Evolutionary conservation across 37 sponge, comb jelly and placozoan genomes (phyloP), one percentile per base, ranked within the genome.

Genomic region (Axinella damicornis): DNA sequence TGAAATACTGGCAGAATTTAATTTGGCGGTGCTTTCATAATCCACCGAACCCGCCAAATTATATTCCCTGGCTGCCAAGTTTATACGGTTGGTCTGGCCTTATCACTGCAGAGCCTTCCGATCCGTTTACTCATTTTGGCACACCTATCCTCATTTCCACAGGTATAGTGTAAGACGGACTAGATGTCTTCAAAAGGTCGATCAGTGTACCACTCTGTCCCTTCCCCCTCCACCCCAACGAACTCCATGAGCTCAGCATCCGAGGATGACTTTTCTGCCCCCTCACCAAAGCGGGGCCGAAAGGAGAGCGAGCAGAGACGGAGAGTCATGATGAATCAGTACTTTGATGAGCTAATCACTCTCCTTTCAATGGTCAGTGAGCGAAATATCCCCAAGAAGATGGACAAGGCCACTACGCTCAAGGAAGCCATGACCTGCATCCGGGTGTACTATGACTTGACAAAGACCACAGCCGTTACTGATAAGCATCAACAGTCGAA

Each of bases 231-330:
- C 25, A 27, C 62, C 14, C 12, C 62, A 61, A 22, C 62, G 27
- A 14, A 2, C 12, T 14, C n/a, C n/a, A n/a, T n/a, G n/a, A n/a
- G n/a, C n/a, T n/a, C n/a, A n/a, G n/a, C 25, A 2, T 25, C 5
- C 25, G 62, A 61, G 12, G 62, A 61, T 11, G 62, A 61, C 25
- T 25, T 61, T 14, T 5, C n/a, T 27, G 73, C 38, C 4, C 40
- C 69, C 69, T 70, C 73, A 0, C 79, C 87, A 25, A 82, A 63
- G 53, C 76, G 77, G 4, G 68, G 63, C 24, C 76, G 89, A 18
- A 88, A 88, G 28, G 89, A 88, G 62, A 88, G 83, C 39, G 93
- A 92, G 72, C 81, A 88, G 46, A 79, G 58, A 52, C 76, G 93
- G 16, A 69, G 93, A 6, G 57, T 76, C 58, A 58, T 76, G 65